Conservation (phyloP, 1,140 invertebrate genomes). For the Drosophila dunni region DNA sequence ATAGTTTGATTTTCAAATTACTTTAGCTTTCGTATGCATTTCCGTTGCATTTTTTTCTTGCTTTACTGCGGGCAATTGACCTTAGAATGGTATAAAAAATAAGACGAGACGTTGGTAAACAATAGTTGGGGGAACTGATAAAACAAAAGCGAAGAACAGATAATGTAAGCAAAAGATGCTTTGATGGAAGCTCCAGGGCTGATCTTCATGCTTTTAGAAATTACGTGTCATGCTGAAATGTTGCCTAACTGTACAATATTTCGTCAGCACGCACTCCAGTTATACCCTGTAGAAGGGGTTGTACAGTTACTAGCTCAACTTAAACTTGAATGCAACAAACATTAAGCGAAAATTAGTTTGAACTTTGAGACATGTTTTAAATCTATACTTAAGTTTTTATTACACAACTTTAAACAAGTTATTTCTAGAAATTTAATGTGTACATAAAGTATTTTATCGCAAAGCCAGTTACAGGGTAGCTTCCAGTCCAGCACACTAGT, state of each 20-base stretch:
- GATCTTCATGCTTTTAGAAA: too few species aligned
- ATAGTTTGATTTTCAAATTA: slow-evolving; percentile 50
- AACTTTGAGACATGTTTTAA: too few species aligned
- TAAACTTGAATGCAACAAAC: too few species aligned
- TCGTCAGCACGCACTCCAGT: slow-evolving; percentile 8
- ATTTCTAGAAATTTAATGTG: too few species aligned
- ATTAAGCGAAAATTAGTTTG: too few species aligned
- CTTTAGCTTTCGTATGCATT: slow-evolving; percentile 45
- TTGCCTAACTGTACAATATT: slow-evolving; percentile 19
- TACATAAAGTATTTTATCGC: neutral
- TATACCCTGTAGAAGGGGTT: neutral
- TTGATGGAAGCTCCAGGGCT: too few species aligned
- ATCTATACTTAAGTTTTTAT: too few species aligned
- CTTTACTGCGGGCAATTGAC: slow-evolving; percentile 62
- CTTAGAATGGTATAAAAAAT: slow-evolving; percentile 18
- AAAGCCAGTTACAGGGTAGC: neutral
- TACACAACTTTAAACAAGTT: too few species aligned
- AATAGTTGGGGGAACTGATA: neutral
- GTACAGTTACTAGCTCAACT: too few species aligned
- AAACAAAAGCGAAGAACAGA: neutral
- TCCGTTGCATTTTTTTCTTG: slow-evolving; percentile 55
- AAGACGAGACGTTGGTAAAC: slow-evolving; percentile 5
- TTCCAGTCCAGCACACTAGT: neutral
- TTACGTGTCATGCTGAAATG: slow-evolving; percentile 5
- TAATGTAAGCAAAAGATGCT: too few species aligned